Base-by-base conservation (phyloP, 2,888 invertebrate species). In the Gastrophysa polygoni region DNA sequence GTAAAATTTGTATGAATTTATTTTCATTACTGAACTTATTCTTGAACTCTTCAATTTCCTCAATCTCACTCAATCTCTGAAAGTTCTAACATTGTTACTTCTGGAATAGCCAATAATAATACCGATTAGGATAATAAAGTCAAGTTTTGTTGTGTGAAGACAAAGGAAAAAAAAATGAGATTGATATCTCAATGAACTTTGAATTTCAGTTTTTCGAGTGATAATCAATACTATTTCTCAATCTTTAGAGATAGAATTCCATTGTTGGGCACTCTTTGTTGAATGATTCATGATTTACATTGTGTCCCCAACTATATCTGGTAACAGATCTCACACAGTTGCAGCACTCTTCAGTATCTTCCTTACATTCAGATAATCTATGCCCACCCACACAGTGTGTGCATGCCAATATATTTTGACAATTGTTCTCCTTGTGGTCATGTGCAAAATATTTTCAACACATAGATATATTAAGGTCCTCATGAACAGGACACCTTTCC, bases 301-400 rank as follows among this genome's bases (percentile, higher is more conserved):
- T 29, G 28, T 43, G 17, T 21, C 17, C 7, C 18, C 44, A n/a
- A 43, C 28, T 38, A 7, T 16, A 49, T 57, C 38, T 57, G 8
- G 1, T 32, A 7, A 38, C 21, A 3, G 56, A 20, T 47, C 44
- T 16, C 11, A 46, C 1, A 32, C 56, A 57, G 14, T 57, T 47
- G 11, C 32, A 28, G 47, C 48, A 57, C 28, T 56, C 10, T 56
- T 56, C 46, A 14, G 10, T n/a, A 17, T 28, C 17, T 11, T 57
- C 49, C 32, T 29, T 29, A 14, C 57, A 57, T 1, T 47, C 7
- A 3, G 4, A 18, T 8, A 14, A 38, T 11, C 21, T 47, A 34
- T 57, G 57, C 1, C 49, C 38, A 7, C 28, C 58, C 5, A 14
- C 21, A 38, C 58, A 58, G 21, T 24, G 28, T 58, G 58, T 5